These are phyloP conservation scores for Chloroceryle inda DNA, from an alignment of 2,797 vertebrate species.

Conservation along the genomic window DNA sequence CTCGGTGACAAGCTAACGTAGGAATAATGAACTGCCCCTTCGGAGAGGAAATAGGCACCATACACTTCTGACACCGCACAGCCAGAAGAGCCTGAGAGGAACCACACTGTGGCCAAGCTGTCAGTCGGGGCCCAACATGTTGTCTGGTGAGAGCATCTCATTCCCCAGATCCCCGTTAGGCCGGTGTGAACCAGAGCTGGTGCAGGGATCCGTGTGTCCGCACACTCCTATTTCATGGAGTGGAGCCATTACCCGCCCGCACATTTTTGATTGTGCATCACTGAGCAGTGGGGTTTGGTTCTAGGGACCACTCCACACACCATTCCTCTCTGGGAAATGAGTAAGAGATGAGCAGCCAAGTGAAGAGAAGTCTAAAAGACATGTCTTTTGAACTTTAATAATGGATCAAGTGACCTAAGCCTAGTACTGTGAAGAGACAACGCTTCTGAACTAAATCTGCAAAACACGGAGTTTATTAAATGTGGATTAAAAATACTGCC, in stretches of 20 bases:
- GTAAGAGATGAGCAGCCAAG: neutral
- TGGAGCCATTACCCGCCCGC: rapidly evolving
- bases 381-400: neutral
- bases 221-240: rapidly evolving
- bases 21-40: neutral
- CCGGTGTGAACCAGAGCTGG: rapidly evolving
- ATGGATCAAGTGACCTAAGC: neutral
- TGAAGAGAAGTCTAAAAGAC: neutral
- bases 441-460: neutral
- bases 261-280: neutral
- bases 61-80: rapidly evolving
- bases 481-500: too few species aligned
- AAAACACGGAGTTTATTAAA: neutral
- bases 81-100: neutral
- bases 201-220: rapidly evolving
- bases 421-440: neutral
- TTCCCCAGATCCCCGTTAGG: rapidly evolving
- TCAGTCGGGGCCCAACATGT: rapidly evolving
- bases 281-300: neutral
- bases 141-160: neutral
- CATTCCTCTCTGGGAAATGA: neutral
- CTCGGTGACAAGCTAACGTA: rapidly evolving
- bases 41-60: neutral
- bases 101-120: rapidly evolving
- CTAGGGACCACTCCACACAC: neutral